phyloP scores from a whole-genome alignment of 2,797 vertebrate species.

The Pampus argenteus region DNA sequence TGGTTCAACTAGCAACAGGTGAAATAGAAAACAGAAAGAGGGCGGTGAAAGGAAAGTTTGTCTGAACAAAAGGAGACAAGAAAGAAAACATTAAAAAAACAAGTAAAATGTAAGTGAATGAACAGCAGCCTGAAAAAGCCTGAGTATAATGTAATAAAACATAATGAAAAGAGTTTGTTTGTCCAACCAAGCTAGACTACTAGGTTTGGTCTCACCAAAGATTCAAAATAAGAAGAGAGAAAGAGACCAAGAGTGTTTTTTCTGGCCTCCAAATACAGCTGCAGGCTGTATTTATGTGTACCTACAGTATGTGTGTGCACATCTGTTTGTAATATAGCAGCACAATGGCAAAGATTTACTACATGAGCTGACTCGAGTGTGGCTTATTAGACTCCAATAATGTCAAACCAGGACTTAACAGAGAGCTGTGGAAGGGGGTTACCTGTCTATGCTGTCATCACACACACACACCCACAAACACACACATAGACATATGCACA shows the following conservation, averaged over 20 bases:
- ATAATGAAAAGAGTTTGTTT: slow-evolving; percentile 39
- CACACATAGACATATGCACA: slow-evolving; percentile 7
- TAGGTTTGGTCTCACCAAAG: slow-evolving; percentile 45
- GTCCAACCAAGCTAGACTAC: slow-evolving; percentile 36
- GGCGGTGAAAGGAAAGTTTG: neutral
- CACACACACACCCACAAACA: neutral
- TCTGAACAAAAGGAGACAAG: neutral
- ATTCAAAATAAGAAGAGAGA: slow-evolving; percentile 42
- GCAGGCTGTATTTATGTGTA: slow-evolving; percentile 50
- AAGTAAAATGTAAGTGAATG: neutral
- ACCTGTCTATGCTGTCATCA: slow-evolving; percentile 52
- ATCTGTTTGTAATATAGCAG: slow-evolving; percentile 74
- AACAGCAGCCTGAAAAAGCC: neutral
- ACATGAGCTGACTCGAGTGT: slow-evolving; percentile 50
- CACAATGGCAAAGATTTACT: slow-evolving; percentile 69
- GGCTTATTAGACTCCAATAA: slow-evolving; percentile 67
- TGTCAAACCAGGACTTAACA: slow-evolving; percentile 62
- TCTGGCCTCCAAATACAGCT: slow-evolving; percentile 57
- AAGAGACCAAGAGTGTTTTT: slow-evolving; percentile 28
- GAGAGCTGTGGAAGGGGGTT: slow-evolving; percentile 26
- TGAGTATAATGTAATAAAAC: neutral
- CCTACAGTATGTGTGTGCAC: slow-evolving; percentile 20
- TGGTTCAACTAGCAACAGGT: slow-evolving; percentile 6
- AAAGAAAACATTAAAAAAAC: neutral
- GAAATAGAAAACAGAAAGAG: neutral